A percentile compares a stretch with the other conserved stretches of the same genome.
phyloP scores from a whole-genome alignment of 2,888 invertebrate genomes.

The Dastarcus helophoroides region DNA sequence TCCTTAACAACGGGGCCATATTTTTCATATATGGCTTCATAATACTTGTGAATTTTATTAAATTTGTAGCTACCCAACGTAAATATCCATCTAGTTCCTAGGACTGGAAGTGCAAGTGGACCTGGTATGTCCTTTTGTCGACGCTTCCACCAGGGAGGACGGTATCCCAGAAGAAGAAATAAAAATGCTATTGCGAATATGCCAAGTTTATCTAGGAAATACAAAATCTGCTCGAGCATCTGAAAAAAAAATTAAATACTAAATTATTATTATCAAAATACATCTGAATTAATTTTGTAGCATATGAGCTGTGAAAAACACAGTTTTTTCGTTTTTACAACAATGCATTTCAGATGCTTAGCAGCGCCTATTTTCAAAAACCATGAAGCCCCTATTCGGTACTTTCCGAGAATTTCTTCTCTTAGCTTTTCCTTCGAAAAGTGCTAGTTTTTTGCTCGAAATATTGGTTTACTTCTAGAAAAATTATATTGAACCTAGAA shows the following conservation, averaged over 20 bases:
- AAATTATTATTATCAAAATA: too few species aligned
- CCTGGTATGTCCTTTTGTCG: slow-evolving; percentile 50
- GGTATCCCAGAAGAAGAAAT: slow-evolving; percentile 25
- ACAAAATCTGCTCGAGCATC: slow-evolving; percentile 19
- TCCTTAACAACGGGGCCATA: slow-evolving; percentile 72
- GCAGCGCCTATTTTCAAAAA: too few species aligned
- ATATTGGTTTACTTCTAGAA: too few species aligned
- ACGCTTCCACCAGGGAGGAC: slow-evolving; percentile 14
- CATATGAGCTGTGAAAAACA: too few species aligned
- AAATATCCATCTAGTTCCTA: slow-evolving; percentile 76
- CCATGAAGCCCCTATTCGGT: too few species aligned
- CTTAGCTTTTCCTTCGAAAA: too few species aligned
- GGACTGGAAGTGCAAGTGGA: slow-evolving; percentile 55
- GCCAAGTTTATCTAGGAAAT: slow-evolving; percentile 18
- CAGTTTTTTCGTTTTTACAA: too few species aligned
- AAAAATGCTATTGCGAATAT: slow-evolving; percentile 20
- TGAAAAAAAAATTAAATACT: slow-evolving; percentile 14
- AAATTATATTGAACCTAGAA: too few species aligned
- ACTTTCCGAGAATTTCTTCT: too few species aligned
- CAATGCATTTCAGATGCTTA: too few species aligned
- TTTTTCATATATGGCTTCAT: slow-evolving; percentile 58
- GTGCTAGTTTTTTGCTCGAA: too few species aligned
- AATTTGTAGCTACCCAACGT: slow-evolving; percentile 54
- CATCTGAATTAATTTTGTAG: too few species aligned
- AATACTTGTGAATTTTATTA: slow-evolving; percentile 67